These are phyloP conservation scores for Zapus hudsonius DNA, from an alignment of 2,113 vertebrate species.

Conservation along the genomic window DNA sequence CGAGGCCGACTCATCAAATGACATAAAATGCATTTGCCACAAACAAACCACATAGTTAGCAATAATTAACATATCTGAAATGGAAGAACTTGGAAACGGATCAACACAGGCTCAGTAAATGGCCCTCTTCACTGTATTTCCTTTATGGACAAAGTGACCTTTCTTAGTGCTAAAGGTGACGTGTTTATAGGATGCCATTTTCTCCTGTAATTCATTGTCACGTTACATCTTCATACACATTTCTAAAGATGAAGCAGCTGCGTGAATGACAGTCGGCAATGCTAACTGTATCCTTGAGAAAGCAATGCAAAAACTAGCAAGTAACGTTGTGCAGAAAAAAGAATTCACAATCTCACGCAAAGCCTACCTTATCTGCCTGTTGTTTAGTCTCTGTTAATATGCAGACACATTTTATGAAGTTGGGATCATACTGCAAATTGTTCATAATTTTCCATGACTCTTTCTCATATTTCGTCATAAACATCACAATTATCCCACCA, in stretches of 20 bases:
- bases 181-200: constrained; percentile 63
- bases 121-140: constrained; percentile 10
- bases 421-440: not conserved
- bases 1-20: constrained; percentile 47
- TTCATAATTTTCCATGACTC: not conserved
- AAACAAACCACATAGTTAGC: constrained; percentile 48
- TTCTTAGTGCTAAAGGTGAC: constrained; percentile 34
- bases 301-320: constrained; percentile 27
- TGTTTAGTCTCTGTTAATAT: not conserved
- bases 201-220: constrained; percentile 58
- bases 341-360: constrained; percentile 19
- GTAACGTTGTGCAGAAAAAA: constrained; percentile 36
- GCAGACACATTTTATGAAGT: not conserved
- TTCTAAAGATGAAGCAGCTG: constrained; percentile 38
- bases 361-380: not conserved
- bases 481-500: not conserved
- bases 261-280: constrained; percentile 49
- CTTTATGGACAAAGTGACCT: constrained; percentile 65
- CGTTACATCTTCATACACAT: constrained; percentile 68
- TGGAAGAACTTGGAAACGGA: constrained; percentile 56
- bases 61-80: constrained; percentile 65
- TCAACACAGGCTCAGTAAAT: constrained; percentile 49
- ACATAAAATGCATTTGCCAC: constrained; percentile 67
- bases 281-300: constrained; percentile 33
- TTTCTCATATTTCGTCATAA: not conserved